Evolutionary conservation across 1,140 invertebrate genomes (phyloP).

Genomic region (Neodiprion virginianus): DNA sequence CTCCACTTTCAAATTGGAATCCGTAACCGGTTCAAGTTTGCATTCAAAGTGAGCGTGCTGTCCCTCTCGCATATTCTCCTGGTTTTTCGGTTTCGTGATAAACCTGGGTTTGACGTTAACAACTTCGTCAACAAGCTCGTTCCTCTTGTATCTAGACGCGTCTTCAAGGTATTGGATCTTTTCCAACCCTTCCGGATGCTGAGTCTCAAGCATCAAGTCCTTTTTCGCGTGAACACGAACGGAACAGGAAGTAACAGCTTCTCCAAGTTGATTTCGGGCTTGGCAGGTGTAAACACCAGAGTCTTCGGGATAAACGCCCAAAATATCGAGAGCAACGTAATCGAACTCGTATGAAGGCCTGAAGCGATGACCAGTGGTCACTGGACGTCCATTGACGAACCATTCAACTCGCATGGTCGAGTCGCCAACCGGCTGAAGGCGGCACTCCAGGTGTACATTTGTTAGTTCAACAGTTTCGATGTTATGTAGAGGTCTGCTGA

Average conservation of each 20-base stretch:
- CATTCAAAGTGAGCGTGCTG: slow-evolving; percentile 97
- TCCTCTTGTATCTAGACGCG: slow-evolving; percentile 82
- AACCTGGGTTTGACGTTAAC: slow-evolving; percentile 84
- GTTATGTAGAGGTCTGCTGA: slow-evolving; percentile 87
- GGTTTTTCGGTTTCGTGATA: slow-evolving; percentile 84
- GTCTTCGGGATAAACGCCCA: slow-evolving; percentile 96
- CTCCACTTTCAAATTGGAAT: slow-evolving; percentile 91
- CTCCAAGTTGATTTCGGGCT: slow-evolving; percentile 89
- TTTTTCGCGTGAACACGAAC: slow-evolving; percentile 88
- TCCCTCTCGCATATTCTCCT: slow-evolving; percentile 86
- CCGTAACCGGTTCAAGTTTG: slow-evolving; percentile 95
- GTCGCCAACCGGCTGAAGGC: slow-evolving; percentile 93
- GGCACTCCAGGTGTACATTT: slow-evolving; percentile 92
- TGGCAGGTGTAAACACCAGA: slow-evolving; percentile 95
- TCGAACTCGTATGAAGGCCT: slow-evolving; percentile 97
- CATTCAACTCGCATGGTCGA: slow-evolving; percentile 95
- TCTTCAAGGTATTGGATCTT: slow-evolving; percentile 93
- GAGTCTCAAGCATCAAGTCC: slow-evolving; percentile 82
- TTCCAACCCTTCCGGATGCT: slow-evolving; percentile 86
- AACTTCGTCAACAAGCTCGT: slow-evolving; percentile 82
- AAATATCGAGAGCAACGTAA: slow-evolving; percentile 93
- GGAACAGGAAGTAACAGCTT: slow-evolving; percentile 92
- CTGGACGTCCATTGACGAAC: slow-evolving; percentile 92
- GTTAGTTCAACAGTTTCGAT: slow-evolving; percentile 91
- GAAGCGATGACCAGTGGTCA: slow-evolving; percentile 91